phyloP scores from a whole-genome alignment of 2,797 vertebrate species.

The Gymnothorax javanicus region DNA sequence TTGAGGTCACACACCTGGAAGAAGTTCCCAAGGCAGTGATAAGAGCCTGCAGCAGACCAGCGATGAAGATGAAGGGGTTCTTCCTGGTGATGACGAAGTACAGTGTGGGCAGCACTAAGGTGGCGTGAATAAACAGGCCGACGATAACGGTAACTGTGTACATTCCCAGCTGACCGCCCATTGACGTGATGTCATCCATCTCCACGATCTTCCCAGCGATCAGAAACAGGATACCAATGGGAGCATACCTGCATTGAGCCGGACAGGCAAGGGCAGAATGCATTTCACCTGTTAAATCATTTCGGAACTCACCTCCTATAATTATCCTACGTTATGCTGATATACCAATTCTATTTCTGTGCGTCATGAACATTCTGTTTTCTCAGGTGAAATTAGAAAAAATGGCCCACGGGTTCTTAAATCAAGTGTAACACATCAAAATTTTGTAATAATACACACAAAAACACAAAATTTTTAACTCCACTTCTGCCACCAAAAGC shows the following conservation, averaged over 20 bases:
- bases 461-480: neutral
- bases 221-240: constrained; percentile 92
- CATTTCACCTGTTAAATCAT: neutral
- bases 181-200: constrained; percentile 95
- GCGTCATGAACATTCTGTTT: no score
- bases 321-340: neutral
- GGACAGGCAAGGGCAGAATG: neutral
- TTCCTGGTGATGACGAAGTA: constrained; percentile 91
- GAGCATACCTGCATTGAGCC: constrained; percentile 82
- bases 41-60: constrained; percentile 88
- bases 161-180: constrained; percentile 95
- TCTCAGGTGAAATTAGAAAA: no score
- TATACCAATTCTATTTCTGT: neutral
- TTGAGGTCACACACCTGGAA: constrained; percentile 78
- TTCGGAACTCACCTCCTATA: neutral
- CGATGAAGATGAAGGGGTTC: constrained; percentile 94
- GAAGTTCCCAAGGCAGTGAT: constrained; percentile 93
- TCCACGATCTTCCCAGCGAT: constrained; percentile 98
- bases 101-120: constrained; percentile 87
- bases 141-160: constrained; percentile 94
- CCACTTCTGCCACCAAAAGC: neutral
- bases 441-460: neutral
- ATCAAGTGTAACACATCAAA: no score
- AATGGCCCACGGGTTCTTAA: neutral
- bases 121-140: constrained; percentile 86